Base-by-base conservation (phyloP, 2,888 invertebrate genomes). In the Hydrotaea cyrtoneurina region DNA sequence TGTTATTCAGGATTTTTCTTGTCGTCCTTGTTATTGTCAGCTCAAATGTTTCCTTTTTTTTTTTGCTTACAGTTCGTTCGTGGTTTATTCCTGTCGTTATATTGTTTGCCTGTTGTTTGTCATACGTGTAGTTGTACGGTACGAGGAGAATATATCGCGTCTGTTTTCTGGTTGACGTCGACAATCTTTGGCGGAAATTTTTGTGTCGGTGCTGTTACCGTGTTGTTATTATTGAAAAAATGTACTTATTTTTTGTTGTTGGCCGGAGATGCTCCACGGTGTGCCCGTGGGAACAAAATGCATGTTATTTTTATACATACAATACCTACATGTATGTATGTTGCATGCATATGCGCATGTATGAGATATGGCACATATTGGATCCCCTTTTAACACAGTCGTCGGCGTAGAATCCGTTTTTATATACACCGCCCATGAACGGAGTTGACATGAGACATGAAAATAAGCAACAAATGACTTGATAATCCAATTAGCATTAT, bases 401-500 rank as follows among this genome's bases (percentile, higher is more conserved):
- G 17, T 53, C 8, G 21, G 55, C 26, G 11, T 15, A 2, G 11
- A 13, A 10, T 19, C 26, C 23, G 15, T 26, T 59, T 23, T 15
- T 26, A 15, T 4, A 13, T 23, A 26, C 21, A 7, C 7, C 53
- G 19, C 17, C 53, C 2, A 19, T 53, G n/a, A 53, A 53, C 8
- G 55, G 55, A 19, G 55, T 2, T 59, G 59, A 26, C 57, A 57
- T 11, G 21, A 31, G 31, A 31, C 31, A 31, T 31, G 31, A 31
- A 31, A 2, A 31, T 31, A 31, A 31, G 43, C 55, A 31, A 2
- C 31, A 80, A 83, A 76, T 83, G 73, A 69, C 72, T 83, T 83
- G 72, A 50, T 83, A 83, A 80, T 80, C 72, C 76, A 83, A 83
- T 83, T 80, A 80, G 71, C 69, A 39, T 73, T 73, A 57, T 59